Evolutionary conservation across 1,140 invertebrate genomes (phyloP), one percentile per base, ranked within the genome.

Genomic region (Sycophaga agraensis): DNA sequence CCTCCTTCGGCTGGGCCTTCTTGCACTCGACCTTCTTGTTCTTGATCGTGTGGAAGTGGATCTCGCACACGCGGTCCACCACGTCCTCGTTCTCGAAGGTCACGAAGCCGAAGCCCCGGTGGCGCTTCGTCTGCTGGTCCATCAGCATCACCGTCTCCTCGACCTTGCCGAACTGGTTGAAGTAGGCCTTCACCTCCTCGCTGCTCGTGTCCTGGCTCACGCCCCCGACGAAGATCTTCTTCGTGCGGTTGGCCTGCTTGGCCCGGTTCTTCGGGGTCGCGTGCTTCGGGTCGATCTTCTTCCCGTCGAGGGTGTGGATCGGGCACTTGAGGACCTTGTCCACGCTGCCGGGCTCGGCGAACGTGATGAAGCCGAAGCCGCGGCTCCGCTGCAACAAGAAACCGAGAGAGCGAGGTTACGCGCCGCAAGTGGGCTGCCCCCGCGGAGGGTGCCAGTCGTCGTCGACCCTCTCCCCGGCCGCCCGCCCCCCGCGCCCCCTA

Each of bases 11-110:
- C 80, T 94, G 92, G 8, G 93, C 93, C 78, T 94, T 93, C 79
- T 95, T 95, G 79, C 92, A 94, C 75, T 95, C 92, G 28, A 94
- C 92, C 79, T 93, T 94, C 79, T 96, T 95, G 76, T 94, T 94
- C 79, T 95, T 94, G 65, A 96, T 92, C 17, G 91, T 94, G 78
- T 96, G 91, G 74, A 93, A 94, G 78, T 94, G 92, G 42, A 94
- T 94, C 73, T 94, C 92, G 83, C 92, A 94, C 4, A 95, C 92
- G 53, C 91, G 86, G 75, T 94, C 93, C 2, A 94, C 91, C 0
- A 93, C 91, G 71, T 95, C 92, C 76, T 95, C 92, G 67, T 89
- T 91, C 74, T 94, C 92, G 81, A 95, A 95, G 4, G 92, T 95
- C 16, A 96, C 92, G 78, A 95, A 95, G 11, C 93, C 93, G 76